Evolutionary conservation across 1,140 invertebrate genomes (phyloP).

Genomic region (Neodiprion fabricii): DNA sequence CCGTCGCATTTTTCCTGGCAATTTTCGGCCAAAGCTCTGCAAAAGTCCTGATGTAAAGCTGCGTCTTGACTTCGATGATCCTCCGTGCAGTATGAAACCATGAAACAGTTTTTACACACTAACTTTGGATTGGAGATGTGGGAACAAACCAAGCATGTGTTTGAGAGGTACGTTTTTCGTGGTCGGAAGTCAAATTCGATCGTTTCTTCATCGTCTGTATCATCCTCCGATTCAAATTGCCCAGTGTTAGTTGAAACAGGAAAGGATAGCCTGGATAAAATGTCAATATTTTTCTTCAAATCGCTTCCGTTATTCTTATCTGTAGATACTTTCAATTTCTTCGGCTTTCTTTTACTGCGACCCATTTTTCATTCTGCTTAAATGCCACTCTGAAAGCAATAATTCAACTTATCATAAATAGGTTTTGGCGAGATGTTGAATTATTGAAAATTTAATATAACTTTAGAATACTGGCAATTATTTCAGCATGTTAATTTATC

Average conservation of each 20-base stretch:
- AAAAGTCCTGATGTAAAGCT: slow-evolving; percentile 57
- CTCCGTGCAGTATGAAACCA: slow-evolving; percentile 64
- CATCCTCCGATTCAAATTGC: slow-evolving; percentile 24
- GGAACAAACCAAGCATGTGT: slow-evolving; percentile 58
- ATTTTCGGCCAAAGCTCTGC: slow-evolving; percentile 44
- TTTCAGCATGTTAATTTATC: too few species aligned
- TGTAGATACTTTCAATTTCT: slow-evolving; percentile 22
- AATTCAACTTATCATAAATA: background rate
- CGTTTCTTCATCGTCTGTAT: slow-evolving; percentile 37
- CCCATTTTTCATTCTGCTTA: slow-evolving; percentile 4
- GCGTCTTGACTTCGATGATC: slow-evolving; percentile 58
- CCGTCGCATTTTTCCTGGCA: slow-evolving; percentile 38
- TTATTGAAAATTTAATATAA: too few species aligned
- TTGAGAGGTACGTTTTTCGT: slow-evolving; percentile 44
- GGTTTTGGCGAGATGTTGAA: too few species aligned
- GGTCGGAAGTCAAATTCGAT: slow-evolving; percentile 49
- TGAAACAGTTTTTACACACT: slow-evolving; percentile 57
- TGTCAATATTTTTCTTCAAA: slow-evolving; percentile 12
- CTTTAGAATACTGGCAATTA: too few species aligned
- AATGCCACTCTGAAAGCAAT: background rate
- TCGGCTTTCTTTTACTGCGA: slow-evolving; percentile 16
- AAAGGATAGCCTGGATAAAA: slow-evolving; percentile 37
- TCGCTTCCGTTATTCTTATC: background rate
- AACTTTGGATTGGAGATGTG: slow-evolving; percentile 28
- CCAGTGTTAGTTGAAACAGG: slow-evolving; percentile 28